Base-by-base conservation (phyloP, 2,888 invertebrate genomes). In the Mamestra brassicae region DNA sequence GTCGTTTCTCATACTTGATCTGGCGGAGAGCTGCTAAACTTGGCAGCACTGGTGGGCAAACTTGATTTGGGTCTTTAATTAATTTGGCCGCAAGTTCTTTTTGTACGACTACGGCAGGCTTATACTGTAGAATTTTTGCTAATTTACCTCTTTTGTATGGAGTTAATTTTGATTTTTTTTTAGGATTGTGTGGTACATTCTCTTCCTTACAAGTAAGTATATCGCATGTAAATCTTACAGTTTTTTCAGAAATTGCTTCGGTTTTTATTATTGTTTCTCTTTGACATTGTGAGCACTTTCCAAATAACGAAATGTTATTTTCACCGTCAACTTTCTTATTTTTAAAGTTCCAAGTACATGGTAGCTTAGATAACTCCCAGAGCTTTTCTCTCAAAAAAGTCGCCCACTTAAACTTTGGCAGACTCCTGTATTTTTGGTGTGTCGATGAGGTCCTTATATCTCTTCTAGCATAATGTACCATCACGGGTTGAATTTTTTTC, bases 11-110 rank as follows among this genome's bases (percentile, higher is more conserved):
- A 71, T 71, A 80, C 70, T 80, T 80, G 69, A 80, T 80, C 74
- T 80, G 64, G 61, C 78, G 74, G 71, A 75, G 78, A 75, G 71
- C 74, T 78, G 69, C 78, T 74, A 78, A 74, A 74, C 72, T 75
- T 78, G 80, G 78, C 74, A 80, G 80, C 71, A 80, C 78, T 58
- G 80, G 80, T 75, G n/a, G n/a, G n/a, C n/a, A n/a, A n/a, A n/a
- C n/a, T n/a, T n/a, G n/a, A n/a, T n/a, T n/a, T n/a, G n/a, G n/a
- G n/a, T n/a, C n/a, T n/a, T n/a, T n/a, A n/a, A n/a, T n/a, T n/a
- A n/a, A n/a, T n/a, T n/a, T n/a, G n/a, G n/a, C n/a, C n/a, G n/a
- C n/a, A n/a, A n/a, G n/a, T n/a, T n/a, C n/a, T n/a, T n/a, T n/a
- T n/a, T n/a, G n/a, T n/a, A n/a, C n/a, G n/a, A n/a, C n/a, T n/a